Evolutionary conservation across 2,797 vertebrate genomes (phyloP).

Genomic region (Schizopygopsis malacanthus): DNA sequence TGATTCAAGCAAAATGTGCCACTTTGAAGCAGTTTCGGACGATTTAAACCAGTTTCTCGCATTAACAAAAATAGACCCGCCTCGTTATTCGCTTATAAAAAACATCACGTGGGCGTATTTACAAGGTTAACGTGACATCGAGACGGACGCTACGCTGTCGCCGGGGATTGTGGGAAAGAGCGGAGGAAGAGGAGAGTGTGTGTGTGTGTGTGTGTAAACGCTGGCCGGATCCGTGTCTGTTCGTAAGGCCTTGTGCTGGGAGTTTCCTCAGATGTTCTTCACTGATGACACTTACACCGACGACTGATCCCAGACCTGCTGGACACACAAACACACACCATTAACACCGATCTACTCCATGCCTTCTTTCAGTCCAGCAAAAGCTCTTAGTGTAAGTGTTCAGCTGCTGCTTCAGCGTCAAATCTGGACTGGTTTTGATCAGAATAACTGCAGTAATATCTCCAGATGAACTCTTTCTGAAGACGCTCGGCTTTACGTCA

Average conservation of each 20-base stretch:
- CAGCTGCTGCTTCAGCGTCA: too few species aligned
- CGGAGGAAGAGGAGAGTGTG: conserved; percentile 45
- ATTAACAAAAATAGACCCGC: conserved; percentile 87
- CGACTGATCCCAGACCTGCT: conserved; percentile 98
- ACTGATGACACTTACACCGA: conserved; percentile 84
- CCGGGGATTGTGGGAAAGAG: conserved; percentile 75
- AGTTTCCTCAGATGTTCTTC: conserved; percentile 44
- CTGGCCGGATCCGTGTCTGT: conserved; percentile 32
- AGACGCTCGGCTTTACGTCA: too few species aligned
- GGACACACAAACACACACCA: conserved; percentile 9
- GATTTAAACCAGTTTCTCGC: conserved; percentile 45
- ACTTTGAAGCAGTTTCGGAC: conserved; percentile 63
- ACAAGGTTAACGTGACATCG: conserved; percentile 74
- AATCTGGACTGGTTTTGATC: too few species aligned
- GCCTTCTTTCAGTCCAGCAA: too few species aligned
- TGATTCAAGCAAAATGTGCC: conserved; percentile 76
- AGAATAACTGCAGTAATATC: too few species aligned
- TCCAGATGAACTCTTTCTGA: too few species aligned
- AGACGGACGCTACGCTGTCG: conserved; percentile 56
- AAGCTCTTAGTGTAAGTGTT: too few species aligned
- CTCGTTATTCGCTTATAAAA: conserved; percentile 82
- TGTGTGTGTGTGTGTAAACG: conserved; percentile 29
- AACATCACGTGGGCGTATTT: conserved; percentile 82
- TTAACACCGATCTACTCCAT: too few species aligned
- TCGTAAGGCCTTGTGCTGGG: conserved; percentile 61